Evolutionary conservation across 1,140 invertebrate genomes (phyloP).

Genomic region (Orius insidiosus): DNA sequence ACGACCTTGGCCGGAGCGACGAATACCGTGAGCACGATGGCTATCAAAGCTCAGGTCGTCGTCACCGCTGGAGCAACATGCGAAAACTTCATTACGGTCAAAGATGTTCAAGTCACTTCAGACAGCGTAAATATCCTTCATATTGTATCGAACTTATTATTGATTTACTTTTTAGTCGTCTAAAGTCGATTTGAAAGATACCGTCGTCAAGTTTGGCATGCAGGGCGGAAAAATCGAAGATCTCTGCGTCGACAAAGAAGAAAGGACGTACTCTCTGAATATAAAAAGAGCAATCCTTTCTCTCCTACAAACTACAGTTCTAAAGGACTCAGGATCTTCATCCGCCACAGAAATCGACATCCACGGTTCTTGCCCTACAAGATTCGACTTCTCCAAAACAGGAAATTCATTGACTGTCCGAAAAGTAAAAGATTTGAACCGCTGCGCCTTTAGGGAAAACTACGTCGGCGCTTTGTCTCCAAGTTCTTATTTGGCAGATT

Average conservation of each 20-base stretch:
- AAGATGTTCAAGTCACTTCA: conserved; percentile 27
- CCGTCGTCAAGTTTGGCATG: conserved; percentile 2
- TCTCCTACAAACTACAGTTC: conserved; percentile 44
- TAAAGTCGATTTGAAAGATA: conserved; percentile 46
- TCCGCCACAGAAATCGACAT: conserved; percentile 42
- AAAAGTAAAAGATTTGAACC: conserved; percentile 54
- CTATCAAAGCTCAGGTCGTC: conserved; percentile 37
- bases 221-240: conserved; percentile 36
- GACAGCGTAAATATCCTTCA: conserved; percentile 32
- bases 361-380: conserved; percentile 63
- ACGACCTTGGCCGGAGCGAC: conserved; percentile 36
- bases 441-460: conserved; percentile 58
- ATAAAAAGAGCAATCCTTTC: conserved; percentile 82
- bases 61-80: conserved; percentile 41
- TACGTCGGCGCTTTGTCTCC: conserved; percentile 41
- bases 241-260: conserved; percentile 47
- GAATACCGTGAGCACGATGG: conserved; percentile 33
- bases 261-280: conserved; percentile 56
- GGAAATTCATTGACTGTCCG: conserved; percentile 38
- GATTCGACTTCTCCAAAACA: conserved; percentile 41
- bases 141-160: conserved; percentile 28
- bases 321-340: conserved; percentile 15
- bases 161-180: conserved; percentile 29
- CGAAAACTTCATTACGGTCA: conserved; percentile 37
- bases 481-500: conserved; percentile 35